Conservation (phyloP, 2,113 vertebrate genomes). For the Philantomba maxwellii region DNA sequence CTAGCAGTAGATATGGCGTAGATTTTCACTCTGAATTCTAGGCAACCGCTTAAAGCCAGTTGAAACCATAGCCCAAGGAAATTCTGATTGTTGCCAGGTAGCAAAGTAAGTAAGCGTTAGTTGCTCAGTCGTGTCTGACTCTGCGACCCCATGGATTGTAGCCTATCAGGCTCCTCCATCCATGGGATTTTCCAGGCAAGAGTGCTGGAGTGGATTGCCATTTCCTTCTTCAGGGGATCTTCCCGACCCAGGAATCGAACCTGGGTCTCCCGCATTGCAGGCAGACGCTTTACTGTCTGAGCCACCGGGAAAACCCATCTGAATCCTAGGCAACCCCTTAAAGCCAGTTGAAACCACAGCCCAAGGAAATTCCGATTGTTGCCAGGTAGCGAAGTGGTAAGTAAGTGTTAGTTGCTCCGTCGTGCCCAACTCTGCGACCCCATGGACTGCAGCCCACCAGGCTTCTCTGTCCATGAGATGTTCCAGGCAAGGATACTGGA, state of each 20-base stretch:
- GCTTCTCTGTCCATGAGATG: neutral
- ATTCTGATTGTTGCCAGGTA: neutral
- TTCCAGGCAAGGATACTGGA: neutral
- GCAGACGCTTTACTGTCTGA: too few relatives aligned
- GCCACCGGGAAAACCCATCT: neutral
- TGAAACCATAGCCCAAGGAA: neutral
- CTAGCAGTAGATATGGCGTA: neutral
- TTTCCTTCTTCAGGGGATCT: neutral
- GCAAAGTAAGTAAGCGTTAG: too few relatives aligned
- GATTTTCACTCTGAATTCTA: neutral
- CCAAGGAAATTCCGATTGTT: neutral
- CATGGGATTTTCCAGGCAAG: neutral
- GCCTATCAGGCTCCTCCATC: neutral
- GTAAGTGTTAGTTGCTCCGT: neutral
- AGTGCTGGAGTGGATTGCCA: neutral
- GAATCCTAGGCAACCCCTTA: neutral
- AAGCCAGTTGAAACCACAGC: neutral
- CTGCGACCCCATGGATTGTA: neutral
- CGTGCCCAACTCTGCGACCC: rapidly evolving
- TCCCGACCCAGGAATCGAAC: too few relatives aligned
- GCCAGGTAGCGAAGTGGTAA: too few relatives aligned
- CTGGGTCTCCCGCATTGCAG: too few relatives aligned
- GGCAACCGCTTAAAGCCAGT: neutral
- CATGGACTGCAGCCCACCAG: neutral
- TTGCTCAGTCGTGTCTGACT: neutral